Percentiles rank a stretch among this genome's conserved stretches.
Evolutionary conservation across 2,888 invertebrate genomes (phyloP).

Genomic region (Allophyes oxyacanthae): DNA sequence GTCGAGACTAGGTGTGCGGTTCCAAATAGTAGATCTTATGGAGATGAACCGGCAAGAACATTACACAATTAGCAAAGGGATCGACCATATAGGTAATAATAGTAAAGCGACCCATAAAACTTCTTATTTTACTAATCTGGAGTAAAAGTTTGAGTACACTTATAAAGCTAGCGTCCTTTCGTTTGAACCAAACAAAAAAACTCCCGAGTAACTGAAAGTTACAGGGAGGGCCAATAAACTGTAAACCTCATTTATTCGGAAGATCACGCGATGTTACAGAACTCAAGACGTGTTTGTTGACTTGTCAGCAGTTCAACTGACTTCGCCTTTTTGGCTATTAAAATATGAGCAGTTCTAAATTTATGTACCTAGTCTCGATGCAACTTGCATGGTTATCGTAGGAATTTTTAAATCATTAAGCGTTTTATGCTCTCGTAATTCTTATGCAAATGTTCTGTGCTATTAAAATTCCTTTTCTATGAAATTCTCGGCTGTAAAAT

Average conservation of each 20-base stretch:
- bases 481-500: constrained; percentile 18
- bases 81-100: no score
- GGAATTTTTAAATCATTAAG: background rate
- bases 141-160: no score
- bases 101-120: no score
- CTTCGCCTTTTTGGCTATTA: constrained; percentile 12
- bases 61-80: no score
- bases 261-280: constrained; percentile 81
- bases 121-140: background rate
- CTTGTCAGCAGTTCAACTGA: constrained; percentile 47
- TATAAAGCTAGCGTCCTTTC: constrained; percentile 10
- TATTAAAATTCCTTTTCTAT: constrained; percentile 21
- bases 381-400: constrained; percentile 20
- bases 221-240: constrained; percentile 76
- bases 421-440: constrained; percentile 9
- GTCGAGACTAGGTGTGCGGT: no score
- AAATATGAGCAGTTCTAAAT: constrained; percentile 13
- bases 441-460: constrained; percentile 14
- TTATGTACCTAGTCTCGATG: constrained; percentile 16
- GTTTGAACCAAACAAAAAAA: constrained; percentile 45
- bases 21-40: no score
- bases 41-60: no score
- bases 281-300: constrained; percentile 63
- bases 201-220: constrained; percentile 69
- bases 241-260: constrained; percentile 71